Percentiles rank a stretch among this genome's conserved stretches.
Conservation (phyloP, 2,113 vertebrate genomes). For the Amblyornis subalaris region DNA sequence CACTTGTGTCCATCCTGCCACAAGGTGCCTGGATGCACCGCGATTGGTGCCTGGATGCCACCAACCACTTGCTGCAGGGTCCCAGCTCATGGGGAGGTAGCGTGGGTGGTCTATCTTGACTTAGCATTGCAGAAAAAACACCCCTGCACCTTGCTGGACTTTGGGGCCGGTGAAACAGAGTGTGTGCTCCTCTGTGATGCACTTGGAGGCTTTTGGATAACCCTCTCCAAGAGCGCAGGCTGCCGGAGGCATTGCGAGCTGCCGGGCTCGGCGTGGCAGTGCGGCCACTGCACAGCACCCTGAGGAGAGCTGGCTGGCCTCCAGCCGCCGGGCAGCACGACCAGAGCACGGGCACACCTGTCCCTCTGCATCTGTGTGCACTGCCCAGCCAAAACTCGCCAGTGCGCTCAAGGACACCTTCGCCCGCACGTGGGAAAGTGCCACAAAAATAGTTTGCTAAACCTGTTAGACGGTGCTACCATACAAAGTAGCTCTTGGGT, state of each 20-base stretch:
- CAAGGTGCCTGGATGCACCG: background rate
- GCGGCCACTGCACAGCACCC: rapidly evolving
- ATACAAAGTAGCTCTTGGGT: background rate
- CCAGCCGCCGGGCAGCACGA: background rate
- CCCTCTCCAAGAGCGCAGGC: rapidly evolving
- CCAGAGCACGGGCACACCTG: background rate
- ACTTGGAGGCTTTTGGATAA: rapidly evolving
- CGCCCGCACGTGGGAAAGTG: rapidly evolving
- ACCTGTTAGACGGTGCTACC: background rate
- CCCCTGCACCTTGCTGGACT: background rate
- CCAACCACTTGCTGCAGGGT: background rate
- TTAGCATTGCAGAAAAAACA: background rate
- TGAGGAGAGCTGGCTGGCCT: background rate
- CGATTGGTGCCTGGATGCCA: background rate
- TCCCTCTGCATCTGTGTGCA: background rate
- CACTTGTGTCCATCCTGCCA: rapidly evolving
- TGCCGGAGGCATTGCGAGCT: rapidly evolving
- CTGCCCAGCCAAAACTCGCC: background rate
- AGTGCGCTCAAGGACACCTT: background rate
- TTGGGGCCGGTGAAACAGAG: rapidly evolving
- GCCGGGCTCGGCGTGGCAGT: background rate
- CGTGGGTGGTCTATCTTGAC: background rate
- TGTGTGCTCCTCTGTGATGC: background rate
- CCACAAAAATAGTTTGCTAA: background rate
- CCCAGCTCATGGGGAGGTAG: rapidly evolving